phyloP scores from a whole-genome alignment of 1,140 invertebrate species.

The Tetranychus cinnabarinus region DNA sequence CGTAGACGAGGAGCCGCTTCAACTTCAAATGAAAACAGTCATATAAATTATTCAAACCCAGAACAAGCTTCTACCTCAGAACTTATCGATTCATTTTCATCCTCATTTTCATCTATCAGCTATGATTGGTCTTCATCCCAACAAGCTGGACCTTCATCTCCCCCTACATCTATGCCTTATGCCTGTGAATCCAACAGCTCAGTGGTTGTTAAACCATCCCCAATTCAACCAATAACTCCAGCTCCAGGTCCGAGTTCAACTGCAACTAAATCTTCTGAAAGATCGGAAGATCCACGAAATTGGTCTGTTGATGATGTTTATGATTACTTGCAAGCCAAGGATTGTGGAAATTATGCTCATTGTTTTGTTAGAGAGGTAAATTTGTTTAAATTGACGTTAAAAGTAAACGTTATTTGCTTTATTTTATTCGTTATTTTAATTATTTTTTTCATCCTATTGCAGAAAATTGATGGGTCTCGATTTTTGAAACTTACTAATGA shows the following conservation, averaged over 20 bases:
- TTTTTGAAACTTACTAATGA: slow-evolving; percentile 59
- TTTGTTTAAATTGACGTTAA: neutral
- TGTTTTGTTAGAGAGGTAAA: slow-evolving; percentile 47
- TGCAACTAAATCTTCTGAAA: too few species aligned
- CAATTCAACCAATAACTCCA: neutral
- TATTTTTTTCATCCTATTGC: slow-evolving; percentile 5
- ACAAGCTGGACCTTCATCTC: neutral
- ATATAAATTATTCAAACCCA: neutral
- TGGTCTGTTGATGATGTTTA: slow-evolving; percentile 65
- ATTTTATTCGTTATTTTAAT: neutral
- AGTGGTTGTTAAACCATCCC: neutral
- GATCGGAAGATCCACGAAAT: slow-evolving; percentile 25
- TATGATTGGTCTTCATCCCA: neutral
- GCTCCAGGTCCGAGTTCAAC: too few species aligned
- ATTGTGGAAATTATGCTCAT: slow-evolving; percentile 64
- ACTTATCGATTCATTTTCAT: neutral
- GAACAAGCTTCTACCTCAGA: neutral
- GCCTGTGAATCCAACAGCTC: neutral
- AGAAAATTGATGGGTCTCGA: slow-evolving; percentile 51
- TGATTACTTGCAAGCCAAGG: slow-evolving; percentile 62
- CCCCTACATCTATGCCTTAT: neutral
- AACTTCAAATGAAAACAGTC: neutral
- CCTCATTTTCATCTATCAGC: neutral
- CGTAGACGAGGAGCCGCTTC: neutral
- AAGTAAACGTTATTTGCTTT: neutral